Conservation (phyloP, 1,140 invertebrate genomes). For the Drosophila sturtevanti region DNA sequence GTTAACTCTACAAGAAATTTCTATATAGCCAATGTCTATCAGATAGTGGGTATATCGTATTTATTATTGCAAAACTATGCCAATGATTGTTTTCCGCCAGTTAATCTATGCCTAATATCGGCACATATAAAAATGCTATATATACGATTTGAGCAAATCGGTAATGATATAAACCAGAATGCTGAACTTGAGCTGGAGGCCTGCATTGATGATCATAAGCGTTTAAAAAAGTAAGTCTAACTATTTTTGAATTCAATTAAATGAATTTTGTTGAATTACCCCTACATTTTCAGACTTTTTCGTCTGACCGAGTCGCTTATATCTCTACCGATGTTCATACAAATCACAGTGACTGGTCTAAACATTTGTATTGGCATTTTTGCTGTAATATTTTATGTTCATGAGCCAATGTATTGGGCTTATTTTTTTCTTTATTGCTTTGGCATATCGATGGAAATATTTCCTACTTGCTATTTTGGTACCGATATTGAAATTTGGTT, state of each 20-base stretch:
- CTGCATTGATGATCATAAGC: constrained; percentile 68
- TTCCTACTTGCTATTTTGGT: constrained; percentile 55
- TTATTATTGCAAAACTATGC: constrained; percentile 58
- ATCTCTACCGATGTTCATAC: constrained; percentile 68
- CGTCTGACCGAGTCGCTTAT: constrained; percentile 49
- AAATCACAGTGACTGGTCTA: constrained; percentile 56
- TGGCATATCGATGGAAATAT: constrained; percentile 54
- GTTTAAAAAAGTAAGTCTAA: constrained; percentile 57
- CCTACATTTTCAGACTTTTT: constrained; percentile 53
- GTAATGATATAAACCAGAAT: not conserved
- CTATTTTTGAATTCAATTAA: not conserved
- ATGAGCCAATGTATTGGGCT: constrained; percentile 36
- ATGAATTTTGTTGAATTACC: no score
- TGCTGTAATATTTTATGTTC: constrained; percentile 51
- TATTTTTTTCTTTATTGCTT: constrained; percentile 59
- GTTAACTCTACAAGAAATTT: constrained; percentile 26
- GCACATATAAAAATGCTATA: constrained; percentile 58
- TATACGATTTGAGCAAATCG: constrained; percentile 46
- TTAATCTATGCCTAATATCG: constrained; percentile 57
- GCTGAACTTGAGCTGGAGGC: constrained; percentile 40
- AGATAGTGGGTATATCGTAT: constrained; percentile 43
- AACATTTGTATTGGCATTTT: constrained; percentile 62
- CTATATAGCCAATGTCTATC: constrained; percentile 57
- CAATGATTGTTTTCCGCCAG: constrained; percentile 58
- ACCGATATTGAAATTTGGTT: constrained; percentile 46